These are phyloP conservation scores for Odontophorus gujanensis DNA, from an alignment of 2,113 vertebrate genomes.

Conservation along the genomic window DNA sequence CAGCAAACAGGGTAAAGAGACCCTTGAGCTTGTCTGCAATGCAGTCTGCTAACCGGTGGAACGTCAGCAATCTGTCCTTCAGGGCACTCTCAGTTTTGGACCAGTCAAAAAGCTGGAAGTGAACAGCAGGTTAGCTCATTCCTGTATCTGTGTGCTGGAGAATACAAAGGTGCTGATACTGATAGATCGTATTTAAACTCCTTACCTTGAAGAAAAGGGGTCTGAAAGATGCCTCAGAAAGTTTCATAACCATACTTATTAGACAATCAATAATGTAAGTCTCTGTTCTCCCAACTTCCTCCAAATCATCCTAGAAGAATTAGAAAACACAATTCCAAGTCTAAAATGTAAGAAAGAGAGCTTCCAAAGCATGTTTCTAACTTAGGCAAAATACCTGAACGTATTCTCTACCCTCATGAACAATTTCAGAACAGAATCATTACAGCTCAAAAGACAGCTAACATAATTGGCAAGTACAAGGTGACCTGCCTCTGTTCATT, in stretches of 20 bases:
- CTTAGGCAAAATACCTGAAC: neutral
- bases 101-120: conserved; percentile 92
- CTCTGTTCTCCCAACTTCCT: conserved; percentile 84
- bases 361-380: neutral
- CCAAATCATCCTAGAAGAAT: conserved; percentile 83
- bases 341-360: neutral
- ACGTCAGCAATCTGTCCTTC: conserved; percentile 89
- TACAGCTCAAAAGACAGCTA: neutral
- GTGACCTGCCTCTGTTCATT: neutral
- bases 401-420: neutral
- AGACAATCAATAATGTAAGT: conserved; percentile 86
- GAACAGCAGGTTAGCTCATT: neutral
- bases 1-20: conserved; percentile 93
- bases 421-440: neutral
- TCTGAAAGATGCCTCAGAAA: conserved; percentile 94
- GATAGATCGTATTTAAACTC: neutral
- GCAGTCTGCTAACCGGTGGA: conserved; percentile 84
- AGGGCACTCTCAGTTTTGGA: conserved; percentile 81
- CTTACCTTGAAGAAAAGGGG: conserved; percentile 96
- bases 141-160: neutral
- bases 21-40: conserved; percentile 91
- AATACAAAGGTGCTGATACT: neutral
- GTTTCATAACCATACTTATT: conserved; percentile 92
- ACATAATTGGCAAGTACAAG: neutral
- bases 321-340: neutral